A percentile compares a stretch with the other conserved stretches of the same genome.
phyloP scores from a whole-genome alignment of 1,140 invertebrate species.

The Drosophila parabipectinata region DNA sequence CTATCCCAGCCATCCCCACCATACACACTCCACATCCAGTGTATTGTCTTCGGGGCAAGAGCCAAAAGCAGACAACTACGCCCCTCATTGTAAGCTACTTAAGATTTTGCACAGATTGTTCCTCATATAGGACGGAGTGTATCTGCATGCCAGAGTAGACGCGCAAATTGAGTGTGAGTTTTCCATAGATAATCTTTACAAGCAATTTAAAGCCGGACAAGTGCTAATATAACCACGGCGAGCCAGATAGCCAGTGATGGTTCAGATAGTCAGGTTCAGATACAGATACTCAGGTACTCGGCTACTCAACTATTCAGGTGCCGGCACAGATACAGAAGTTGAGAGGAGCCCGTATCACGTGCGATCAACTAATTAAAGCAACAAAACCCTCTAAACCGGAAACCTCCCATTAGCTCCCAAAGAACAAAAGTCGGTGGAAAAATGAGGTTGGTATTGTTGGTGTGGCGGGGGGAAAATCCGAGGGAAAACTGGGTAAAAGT shows the following conservation, averaged over 20 bases:
- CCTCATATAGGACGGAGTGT: conserved; percentile 18
- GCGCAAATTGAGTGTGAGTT: conserved; percentile 82
- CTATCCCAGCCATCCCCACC: conserved; percentile 2
- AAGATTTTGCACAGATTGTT: conserved; percentile 80
- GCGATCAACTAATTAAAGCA: conserved; percentile 81
- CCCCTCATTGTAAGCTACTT: conserved; percentile 80
- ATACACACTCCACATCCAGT: neutral
- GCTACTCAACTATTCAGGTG: neutral
- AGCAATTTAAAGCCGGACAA: conserved; percentile 81
- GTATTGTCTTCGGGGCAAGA: conserved; percentile 39
- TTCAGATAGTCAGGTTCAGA: neutral
- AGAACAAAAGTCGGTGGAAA: conserved; percentile 50
- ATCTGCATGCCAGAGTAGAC: conserved; percentile 76
- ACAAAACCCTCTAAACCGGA: conserved; percentile 75
- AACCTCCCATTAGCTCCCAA: conserved; percentile 71
- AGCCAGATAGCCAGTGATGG: conserved; percentile 11
- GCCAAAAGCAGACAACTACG: conserved; percentile 34
- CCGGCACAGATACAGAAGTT: conserved; percentile 3
- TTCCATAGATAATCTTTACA: conserved; percentile 82
- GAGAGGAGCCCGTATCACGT: conserved; percentile 60
- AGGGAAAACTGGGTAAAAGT: conserved; percentile 37
- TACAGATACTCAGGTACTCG: neutral
- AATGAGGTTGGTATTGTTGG: neutral
- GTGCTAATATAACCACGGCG: conserved; percentile 73
- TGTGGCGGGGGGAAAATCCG: neutral